Evolutionary conservation across 2,113 vertebrate genomes (phyloP).

Genomic region (Antennarius striatus): DNA sequence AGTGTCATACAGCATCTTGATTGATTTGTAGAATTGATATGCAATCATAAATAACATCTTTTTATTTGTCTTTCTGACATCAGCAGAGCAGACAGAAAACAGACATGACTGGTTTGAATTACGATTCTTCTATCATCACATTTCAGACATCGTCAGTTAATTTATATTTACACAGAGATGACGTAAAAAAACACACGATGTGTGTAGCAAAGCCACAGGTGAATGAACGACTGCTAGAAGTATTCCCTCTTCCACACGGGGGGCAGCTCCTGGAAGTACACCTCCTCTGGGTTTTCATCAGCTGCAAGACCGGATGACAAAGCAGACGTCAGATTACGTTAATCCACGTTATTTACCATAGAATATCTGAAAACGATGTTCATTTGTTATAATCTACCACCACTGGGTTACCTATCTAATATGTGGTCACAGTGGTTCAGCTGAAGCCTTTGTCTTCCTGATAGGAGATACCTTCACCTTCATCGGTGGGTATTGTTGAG

Average conservation of each 20-base stretch:
- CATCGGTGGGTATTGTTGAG: too few species aligned
- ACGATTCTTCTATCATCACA: slow-evolving; percentile 77
- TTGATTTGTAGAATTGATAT: too few species aligned
- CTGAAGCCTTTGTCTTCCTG: too few species aligned
- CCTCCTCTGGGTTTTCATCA: slow-evolving; percentile 69
- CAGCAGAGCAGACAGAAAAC: not conserved
- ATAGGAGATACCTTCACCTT: too few species aligned
- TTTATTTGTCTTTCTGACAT: too few species aligned
- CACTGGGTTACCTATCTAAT: too few species aligned
- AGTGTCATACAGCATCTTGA: too few species aligned
- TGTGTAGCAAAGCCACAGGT: not conserved
- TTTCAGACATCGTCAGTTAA: slow-evolving; percentile 41
- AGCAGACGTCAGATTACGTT: not conserved
- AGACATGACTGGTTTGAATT: slow-evolving; percentile 52
- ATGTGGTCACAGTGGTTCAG: too few species aligned
- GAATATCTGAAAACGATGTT: too few species aligned
- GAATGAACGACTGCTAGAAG: slow-evolving; percentile 62
- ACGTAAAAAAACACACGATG: not conserved
- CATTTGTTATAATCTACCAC: too few species aligned
- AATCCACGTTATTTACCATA: too few species aligned
- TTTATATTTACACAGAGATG: slow-evolving; percentile 47
- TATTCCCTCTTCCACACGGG: slow-evolving; percentile 80
- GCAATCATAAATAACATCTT: too few species aligned
- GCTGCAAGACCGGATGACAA: slow-evolving; percentile 46
- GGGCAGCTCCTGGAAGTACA: slow-evolving; percentile 75